Evolutionary conservation across 2,113 vertebrate genomes (phyloP).

Genomic region (Clinocottus analis): DNA sequence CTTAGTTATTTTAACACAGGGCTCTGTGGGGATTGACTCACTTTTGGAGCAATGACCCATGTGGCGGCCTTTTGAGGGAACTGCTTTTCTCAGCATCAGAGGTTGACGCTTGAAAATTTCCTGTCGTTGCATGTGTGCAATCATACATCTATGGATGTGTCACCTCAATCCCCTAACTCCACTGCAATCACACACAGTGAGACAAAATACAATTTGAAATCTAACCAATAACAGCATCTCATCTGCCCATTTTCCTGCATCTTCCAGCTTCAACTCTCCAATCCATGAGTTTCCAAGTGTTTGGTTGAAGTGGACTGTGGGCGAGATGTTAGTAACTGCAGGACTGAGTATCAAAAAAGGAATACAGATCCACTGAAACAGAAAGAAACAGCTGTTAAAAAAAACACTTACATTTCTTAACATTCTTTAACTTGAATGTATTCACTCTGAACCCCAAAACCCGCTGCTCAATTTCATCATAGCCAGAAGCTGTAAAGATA

Average conservation of each 20-base stretch:
- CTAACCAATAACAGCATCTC: constrained; percentile 83
- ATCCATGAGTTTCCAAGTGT: constrained; percentile 37
- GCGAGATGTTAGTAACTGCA: constrained; percentile 70
- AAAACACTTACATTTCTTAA: not conserved
- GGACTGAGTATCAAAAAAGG: constrained; percentile 82
- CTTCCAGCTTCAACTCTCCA: constrained; percentile 58
- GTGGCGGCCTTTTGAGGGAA: too few species aligned
- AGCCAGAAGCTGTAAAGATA: not conserved
- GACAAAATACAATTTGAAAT: not conserved
- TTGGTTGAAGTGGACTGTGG: constrained; percentile 57
- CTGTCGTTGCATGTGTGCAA: not conserved
- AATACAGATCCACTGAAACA: constrained; percentile 80
- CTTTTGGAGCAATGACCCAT: not conserved
- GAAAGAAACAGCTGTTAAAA: constrained; percentile 19
- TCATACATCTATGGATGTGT: not conserved
- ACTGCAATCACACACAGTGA: constrained; percentile 1
- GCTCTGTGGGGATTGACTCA: not conserved
- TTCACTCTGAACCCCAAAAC: not conserved
- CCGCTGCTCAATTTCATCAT: not conserved
- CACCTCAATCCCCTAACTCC: not conserved
- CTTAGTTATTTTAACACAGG: not conserved
- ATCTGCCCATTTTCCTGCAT: constrained; percentile 81
- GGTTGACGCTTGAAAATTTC: not conserved
- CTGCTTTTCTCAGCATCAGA: too few species aligned
- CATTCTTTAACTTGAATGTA: not conserved